Evolutionary conservation across 2,113 vertebrate species (phyloP).

Genomic region (Addax nasomaculatus): DNA sequence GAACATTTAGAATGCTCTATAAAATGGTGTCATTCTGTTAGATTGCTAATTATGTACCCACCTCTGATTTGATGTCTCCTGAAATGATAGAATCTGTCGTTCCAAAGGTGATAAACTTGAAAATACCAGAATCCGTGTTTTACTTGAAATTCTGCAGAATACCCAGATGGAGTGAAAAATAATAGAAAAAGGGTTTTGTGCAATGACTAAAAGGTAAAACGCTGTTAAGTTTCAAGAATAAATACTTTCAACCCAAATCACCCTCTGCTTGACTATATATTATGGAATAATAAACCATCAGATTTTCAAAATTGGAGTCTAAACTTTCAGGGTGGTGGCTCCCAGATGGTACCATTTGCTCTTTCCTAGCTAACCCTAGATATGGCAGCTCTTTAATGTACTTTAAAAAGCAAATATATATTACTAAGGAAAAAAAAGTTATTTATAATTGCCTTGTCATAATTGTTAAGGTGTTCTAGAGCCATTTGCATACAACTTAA

Average conservation of each 20-base stretch:
- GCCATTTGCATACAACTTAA: constrained; percentile 81
- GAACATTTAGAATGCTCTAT: constrained; percentile 66
- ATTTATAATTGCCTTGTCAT: constrained; percentile 88
- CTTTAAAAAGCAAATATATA: constrained; percentile 84
- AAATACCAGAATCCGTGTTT: constrained; percentile 76
- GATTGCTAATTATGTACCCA: constrained; percentile 72
- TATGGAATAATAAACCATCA: constrained; percentile 76
- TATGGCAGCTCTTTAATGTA: constrained; percentile 84
- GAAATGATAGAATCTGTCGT: constrained; percentile 63
- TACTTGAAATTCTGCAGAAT: constrained; percentile 81
- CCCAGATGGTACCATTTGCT: constrained; percentile 75
- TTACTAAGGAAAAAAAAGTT: constrained; percentile 82
- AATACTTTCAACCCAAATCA: constrained; percentile 73
- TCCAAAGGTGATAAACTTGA: constrained; percentile 78
- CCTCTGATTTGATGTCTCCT: constrained; percentile 68
- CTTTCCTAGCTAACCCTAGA: constrained; percentile 83
- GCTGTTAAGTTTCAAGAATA: constrained; percentile 70
- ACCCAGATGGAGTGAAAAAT: constrained; percentile 72
- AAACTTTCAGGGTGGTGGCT: constrained; percentile 60
- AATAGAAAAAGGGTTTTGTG: constrained; percentile 81
- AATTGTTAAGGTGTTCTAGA: constrained; percentile 84
- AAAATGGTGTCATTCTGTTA: constrained; percentile 69
- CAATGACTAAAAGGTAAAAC: constrained; percentile 78
- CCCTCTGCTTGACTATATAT: constrained; percentile 74
- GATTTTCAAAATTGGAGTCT: constrained; percentile 71